A percentile compares a stretch with the other conserved stretches of the same genome.
Conservation (phyloP, 2,797 vertebrate genomes). For the Melanogrammus aeglefinus region DNA sequence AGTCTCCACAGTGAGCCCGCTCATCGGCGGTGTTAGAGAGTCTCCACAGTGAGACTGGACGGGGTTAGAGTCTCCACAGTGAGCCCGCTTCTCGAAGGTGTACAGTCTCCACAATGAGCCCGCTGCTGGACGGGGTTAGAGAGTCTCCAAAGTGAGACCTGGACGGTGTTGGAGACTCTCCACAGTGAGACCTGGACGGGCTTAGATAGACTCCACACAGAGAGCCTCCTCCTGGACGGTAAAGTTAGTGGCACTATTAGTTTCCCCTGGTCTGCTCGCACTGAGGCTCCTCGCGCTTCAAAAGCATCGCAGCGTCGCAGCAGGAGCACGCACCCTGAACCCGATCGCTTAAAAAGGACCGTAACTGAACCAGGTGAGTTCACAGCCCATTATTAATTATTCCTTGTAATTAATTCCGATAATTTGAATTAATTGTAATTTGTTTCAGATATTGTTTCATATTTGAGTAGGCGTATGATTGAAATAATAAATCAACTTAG, state of each 20-base stretch:
- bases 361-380: slow-evolving; percentile 53
- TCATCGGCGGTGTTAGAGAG: too few relatives aligned
- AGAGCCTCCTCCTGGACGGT: neutral
- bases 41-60: too few relatives aligned
- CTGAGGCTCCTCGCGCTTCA: neutral
- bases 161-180: too few relatives aligned
- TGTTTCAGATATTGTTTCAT: neutral
- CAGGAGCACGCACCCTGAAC: neutral
- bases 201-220: too few relatives aligned
- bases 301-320: neutral
- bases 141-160: too few relatives aligned
- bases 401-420: neutral
- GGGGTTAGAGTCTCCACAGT: too few relatives aligned
- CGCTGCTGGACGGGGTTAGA: too few relatives aligned
- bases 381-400: neutral
- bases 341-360: slow-evolving; percentile 15
- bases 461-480: neutral
- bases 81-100: too few relatives aligned
- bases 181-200: too few relatives aligned
- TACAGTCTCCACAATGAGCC: too few relatives aligned
- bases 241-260: neutral
- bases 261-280: too few relatives aligned
- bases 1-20: too few relatives aligned
- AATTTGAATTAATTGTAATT: neutral
- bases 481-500: neutral